Conservation (phyloP, 1,140 invertebrate genomes). For the Lepeophtheirus salmonis region DNA sequence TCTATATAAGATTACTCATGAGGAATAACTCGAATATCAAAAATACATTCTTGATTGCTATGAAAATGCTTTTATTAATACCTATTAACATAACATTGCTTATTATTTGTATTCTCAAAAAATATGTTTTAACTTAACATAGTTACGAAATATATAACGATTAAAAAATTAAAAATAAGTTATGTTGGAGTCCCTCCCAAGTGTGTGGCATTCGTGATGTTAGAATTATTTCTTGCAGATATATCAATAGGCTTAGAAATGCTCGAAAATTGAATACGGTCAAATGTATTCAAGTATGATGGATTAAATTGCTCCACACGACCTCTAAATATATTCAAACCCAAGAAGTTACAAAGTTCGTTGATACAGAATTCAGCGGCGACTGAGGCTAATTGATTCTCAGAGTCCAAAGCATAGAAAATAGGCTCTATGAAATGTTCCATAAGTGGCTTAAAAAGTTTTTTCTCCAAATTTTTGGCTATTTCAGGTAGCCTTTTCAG, state of each 20-base stretch:
- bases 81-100: not conserved
- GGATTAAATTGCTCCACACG: slow-evolving; percentile 35
- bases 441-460: slow-evolving; percentile 33
- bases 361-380: slow-evolving; percentile 34
- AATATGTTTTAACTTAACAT: not conserved
- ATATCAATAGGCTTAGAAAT: no score
- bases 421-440: slow-evolving; percentile 35
- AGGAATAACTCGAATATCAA: not conserved
- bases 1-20: not conserved
- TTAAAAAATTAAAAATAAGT: not conserved
- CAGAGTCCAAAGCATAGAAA: slow-evolving; percentile 35
- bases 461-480: slow-evolving; percentile 33
- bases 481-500: slow-evolving; percentile 35
- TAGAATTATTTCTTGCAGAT: no score
- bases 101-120: not conserved
- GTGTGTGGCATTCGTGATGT: no score
- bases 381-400: slow-evolving; percentile 34
- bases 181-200: not conserved
- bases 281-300: slow-evolving; percentile 24
- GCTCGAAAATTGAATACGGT: no score
- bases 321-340: slow-evolving; percentile 34
- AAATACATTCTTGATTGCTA: not conserved
- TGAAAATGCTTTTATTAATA: not conserved
- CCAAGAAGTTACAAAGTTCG: slow-evolving; percentile 31
- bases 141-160: not conserved